A percentile compares a stretch with the other conserved stretches of the same genome.
Conservation (phyloP, 1,140 invertebrate genomes). For the Anthonomus grandis region DNA sequence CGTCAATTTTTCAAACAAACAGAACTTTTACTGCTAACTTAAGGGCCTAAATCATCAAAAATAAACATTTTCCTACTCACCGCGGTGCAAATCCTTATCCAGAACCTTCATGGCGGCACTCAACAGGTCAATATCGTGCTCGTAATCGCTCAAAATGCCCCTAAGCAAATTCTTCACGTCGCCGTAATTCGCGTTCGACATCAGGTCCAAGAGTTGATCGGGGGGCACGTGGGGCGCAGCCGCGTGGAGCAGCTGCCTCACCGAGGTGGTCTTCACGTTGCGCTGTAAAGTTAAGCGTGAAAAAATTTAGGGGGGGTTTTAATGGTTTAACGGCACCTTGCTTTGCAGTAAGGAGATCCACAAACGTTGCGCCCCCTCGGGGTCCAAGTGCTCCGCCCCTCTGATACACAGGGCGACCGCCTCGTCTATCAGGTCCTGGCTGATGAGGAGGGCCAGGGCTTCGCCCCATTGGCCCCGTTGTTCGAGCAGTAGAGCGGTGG, state of each 20-base stretch:
- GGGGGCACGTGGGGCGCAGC: slow-evolving; percentile 55
- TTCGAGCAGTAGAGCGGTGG: slow-evolving; percentile 51
- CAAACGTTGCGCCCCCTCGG: slow-evolving; percentile 47
- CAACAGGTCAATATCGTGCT: slow-evolving; percentile 49
- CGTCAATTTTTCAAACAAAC: no score
- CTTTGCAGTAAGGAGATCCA: slow-evolving; percentile 51
- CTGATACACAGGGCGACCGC: slow-evolving; percentile 48
- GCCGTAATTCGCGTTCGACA: slow-evolving; percentile 52
- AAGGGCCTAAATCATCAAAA: slow-evolving; percentile 11
- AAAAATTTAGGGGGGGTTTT: background rate
- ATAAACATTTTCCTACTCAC: slow-evolving; percentile 32
- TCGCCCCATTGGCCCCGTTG: slow-evolving; percentile 49
- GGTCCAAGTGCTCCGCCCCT: slow-evolving; percentile 45
- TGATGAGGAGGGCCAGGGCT: slow-evolving; percentile 51
- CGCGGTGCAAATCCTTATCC: slow-evolving; percentile 48
- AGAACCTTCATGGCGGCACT: slow-evolving; percentile 44
- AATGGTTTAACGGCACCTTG: slow-evolving; percentile 35
- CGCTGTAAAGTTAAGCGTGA: slow-evolving; percentile 3
- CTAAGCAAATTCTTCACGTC: slow-evolving; percentile 52
- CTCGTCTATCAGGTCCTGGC: slow-evolving; percentile 40
- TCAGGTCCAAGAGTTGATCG: slow-evolving; percentile 51
- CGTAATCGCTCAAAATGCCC: slow-evolving; percentile 52
- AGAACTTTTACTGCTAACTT: background rate
- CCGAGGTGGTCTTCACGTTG: slow-evolving; percentile 36
- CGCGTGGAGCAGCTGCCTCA: slow-evolving; percentile 51